Evolutionary conservation across 2,888 invertebrate species (phyloP), one percentile per base, ranked within the genome.

Genomic region (Xiphydria camelus): DNA sequence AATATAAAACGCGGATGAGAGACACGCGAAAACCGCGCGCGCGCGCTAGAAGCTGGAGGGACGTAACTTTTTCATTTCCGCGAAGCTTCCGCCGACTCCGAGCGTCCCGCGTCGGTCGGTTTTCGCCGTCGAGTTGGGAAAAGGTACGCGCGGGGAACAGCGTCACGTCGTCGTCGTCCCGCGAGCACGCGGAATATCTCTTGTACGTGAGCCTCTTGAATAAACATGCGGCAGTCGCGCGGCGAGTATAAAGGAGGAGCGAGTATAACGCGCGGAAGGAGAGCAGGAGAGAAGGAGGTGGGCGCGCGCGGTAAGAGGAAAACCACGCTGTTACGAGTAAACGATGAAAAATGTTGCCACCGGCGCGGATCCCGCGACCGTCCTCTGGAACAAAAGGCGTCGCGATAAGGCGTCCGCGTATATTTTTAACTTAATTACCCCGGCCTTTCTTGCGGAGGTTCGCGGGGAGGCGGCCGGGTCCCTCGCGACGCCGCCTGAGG

Each of bases 161-260:
- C 23, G 23, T 7, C 7, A 23, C 23, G 23, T n/a, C 23, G n/a
- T n/a, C 23, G 23, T 23, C 23, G 23, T 7, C 6, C 23, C 23
- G 23, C n/a, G 23, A n/a, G n/a, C 56, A 58, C 64, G 61, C 57
- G 62, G 70, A 70, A 71, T 70, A 70, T 70, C 70, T 66, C 70
- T 67, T 66, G 64, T 71, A 71, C 70, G 69, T 67, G 70, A 68
- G 63, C 51, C 66, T 72, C 68, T 67, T 74, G 73, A 70, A 73
- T 73, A 73, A 73, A 73, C 73, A 71, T 70, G 68, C 64, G 61
- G 58, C 55, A 59, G 44, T 36, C 26, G 57, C n/a, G 32, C 36
- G 23, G 41, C 39, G 51, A 53, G 61, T 54, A 59, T 57, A 56
- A 62, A 58, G 61, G 54, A 59, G 52, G 47, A 55, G 53, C 50